Conservation (phyloP, 2,797 vertebrate genomes). For the Anableps anableps region DNA sequence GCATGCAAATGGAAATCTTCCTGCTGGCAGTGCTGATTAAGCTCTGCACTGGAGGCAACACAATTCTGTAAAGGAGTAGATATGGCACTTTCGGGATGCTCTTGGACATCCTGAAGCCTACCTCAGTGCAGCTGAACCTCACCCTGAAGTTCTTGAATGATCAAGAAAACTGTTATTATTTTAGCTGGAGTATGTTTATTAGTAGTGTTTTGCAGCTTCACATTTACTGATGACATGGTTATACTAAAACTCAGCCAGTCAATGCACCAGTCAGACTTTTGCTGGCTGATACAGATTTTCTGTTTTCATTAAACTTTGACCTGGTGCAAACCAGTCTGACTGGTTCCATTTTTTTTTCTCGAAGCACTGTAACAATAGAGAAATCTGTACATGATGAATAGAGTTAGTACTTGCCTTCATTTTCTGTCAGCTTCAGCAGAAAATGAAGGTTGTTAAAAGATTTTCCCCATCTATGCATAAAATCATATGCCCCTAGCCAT, state of each 20-base stretch:
- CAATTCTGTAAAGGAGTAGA: too few species aligned
- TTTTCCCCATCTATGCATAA: not conserved
- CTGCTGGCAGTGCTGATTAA: too few species aligned
- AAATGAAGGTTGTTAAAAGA: not conserved
- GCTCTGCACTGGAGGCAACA: too few species aligned
- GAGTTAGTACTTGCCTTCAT: not conserved
- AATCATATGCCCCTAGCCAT: not conserved
- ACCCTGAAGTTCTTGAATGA: not conserved
- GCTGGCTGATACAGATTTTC: not conserved
- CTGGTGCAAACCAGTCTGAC: not conserved
- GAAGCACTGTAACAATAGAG: not conserved
- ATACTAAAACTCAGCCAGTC: not conserved
- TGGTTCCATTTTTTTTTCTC: not conserved
- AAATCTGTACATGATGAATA: not conserved
- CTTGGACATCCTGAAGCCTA: not conserved
- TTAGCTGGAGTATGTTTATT: not conserved
- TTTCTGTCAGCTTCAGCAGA: not conserved
- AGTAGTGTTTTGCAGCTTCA: not conserved
- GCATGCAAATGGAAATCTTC: too few species aligned
- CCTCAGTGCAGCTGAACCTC: too few species aligned
- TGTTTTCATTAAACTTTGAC: slow-evolving; percentile 1
- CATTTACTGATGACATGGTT: not conserved
- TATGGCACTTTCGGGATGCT: too few species aligned
- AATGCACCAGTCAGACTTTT: not conserved
- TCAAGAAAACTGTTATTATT: not conserved